Conservation (phyloP, 2,113 vertebrate species). For the Dryoscopus gambensis region DNA sequence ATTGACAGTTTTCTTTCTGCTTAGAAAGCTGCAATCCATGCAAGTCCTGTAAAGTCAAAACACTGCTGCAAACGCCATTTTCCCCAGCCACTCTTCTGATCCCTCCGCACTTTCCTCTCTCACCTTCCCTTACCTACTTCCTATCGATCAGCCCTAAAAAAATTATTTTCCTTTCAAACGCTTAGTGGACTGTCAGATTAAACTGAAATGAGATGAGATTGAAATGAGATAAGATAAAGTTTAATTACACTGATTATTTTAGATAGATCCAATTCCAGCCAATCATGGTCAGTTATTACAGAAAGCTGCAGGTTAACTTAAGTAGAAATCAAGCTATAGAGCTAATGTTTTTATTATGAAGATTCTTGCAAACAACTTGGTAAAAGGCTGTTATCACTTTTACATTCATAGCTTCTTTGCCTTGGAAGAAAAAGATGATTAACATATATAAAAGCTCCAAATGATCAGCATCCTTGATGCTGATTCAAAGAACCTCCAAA, state of each 20-base stretch:
- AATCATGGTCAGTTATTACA: not conserved
- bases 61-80: not conserved
- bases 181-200: not conserved
- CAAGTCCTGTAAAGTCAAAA: not conserved
- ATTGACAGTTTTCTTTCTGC: not conserved
- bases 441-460: slow-evolving; percentile 57
- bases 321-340: slow-evolving; percentile 18
- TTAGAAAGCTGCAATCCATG: not conserved
- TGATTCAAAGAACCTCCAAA: slow-evolving; percentile 55
- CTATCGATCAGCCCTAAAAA: not conserved
- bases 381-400: slow-evolving; percentile 55
- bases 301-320: slow-evolving; percentile 33
- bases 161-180: not conserved
- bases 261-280: not conserved
- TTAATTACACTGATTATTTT: slow-evolving; percentile 1
- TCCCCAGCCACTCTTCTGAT: not conserved
- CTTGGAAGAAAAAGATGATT: slow-evolving; percentile 55
- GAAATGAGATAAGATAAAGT: not conserved
- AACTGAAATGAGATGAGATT: not conserved
- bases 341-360: slow-evolving; percentile 18
- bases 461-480: slow-evolving; percentile 56
- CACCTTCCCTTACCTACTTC: not conserved
- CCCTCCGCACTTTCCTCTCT: not conserved
- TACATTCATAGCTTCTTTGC: slow-evolving; percentile 43
- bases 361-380: slow-evolving; percentile 36